Percentiles rank a stretch among this genome's conserved stretches.
Conservation (phyloP, 2,113 vertebrate genomes). For the Coracopsis vasa region DNA sequence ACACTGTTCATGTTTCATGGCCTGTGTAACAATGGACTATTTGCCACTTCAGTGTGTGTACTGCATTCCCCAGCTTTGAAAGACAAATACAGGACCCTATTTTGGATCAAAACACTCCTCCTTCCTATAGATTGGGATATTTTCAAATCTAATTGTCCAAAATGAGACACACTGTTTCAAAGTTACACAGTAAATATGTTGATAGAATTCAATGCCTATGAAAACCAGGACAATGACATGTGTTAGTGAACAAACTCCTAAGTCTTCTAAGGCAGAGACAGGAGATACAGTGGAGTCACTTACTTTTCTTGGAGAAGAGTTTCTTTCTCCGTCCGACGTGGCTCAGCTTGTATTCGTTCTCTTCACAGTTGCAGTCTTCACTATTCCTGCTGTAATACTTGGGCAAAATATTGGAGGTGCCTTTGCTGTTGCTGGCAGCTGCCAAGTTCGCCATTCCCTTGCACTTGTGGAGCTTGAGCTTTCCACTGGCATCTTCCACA, state of each 20-base stretch:
- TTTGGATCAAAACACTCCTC: background rate
- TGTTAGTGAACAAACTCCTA: background rate
- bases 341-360: slow-evolving; percentile 71
- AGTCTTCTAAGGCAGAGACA: background rate
- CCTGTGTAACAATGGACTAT: background rate
- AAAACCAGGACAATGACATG: background rate
- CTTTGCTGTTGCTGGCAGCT: slow-evolving; percentile 66
- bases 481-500: slow-evolving; percentile 88
- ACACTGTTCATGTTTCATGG: background rate
- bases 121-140: background rate
- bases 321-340: slow-evolving; percentile 77
- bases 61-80: background rate
- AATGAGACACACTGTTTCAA: background rate
- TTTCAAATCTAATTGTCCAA: background rate
- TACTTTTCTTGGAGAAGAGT: slow-evolving; percentile 87
- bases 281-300: background rate
- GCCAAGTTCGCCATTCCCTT: slow-evolving; percentile 79
- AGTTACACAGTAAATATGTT: background rate
- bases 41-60: background rate
- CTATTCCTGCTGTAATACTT: slow-evolving; percentile 68
- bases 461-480: slow-evolving; percentile 93
- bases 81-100: background rate
- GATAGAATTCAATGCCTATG: background rate
- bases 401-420: slow-evolving; percentile 78
- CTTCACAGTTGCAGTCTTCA: slow-evolving; percentile 79